phyloP scores from a whole-genome alignment of 2,888 invertebrate genomes.

The Machimus rusticus region DNA sequence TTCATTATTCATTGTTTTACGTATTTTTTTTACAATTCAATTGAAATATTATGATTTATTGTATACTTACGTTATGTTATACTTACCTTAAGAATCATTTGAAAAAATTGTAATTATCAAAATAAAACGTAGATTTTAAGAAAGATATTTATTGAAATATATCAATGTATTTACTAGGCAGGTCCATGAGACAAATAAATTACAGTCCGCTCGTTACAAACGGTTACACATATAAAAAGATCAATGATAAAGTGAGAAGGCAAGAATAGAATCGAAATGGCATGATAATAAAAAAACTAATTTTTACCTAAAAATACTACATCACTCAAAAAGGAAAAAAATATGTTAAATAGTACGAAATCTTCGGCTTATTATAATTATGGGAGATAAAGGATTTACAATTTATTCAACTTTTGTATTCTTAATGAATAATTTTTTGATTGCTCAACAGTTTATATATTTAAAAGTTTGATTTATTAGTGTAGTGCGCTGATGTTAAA shows the following conservation, averaged over 20 bases:
- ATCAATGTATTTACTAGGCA: background rate
- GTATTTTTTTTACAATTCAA: no score
- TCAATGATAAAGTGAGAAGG: background rate
- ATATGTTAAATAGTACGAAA: background rate
- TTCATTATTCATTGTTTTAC: no score
- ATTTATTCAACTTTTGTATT: background rate
- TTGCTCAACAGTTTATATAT: background rate
- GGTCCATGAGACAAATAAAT: slow-evolving; percentile 14
- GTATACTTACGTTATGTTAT: background rate
- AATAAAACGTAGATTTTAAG: background rate
- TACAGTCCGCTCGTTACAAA: background rate
- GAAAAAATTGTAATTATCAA: background rate
- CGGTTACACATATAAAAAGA: background rate
- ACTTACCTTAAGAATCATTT: background rate
- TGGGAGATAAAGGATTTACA: background rate
- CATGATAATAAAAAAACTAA: background rate
- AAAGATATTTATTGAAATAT: background rate
- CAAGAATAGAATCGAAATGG: background rate
- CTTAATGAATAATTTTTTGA: background rate
- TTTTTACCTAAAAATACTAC: background rate
- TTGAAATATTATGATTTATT: no score
- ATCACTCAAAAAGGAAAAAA: background rate
- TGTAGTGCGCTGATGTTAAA: background rate
- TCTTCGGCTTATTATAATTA: slow-evolving; percentile 16
- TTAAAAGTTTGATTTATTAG: background rate